phyloP scores from a whole-genome alignment of 2,888 invertebrate genomes.

The Orthosia cruda region DNA sequence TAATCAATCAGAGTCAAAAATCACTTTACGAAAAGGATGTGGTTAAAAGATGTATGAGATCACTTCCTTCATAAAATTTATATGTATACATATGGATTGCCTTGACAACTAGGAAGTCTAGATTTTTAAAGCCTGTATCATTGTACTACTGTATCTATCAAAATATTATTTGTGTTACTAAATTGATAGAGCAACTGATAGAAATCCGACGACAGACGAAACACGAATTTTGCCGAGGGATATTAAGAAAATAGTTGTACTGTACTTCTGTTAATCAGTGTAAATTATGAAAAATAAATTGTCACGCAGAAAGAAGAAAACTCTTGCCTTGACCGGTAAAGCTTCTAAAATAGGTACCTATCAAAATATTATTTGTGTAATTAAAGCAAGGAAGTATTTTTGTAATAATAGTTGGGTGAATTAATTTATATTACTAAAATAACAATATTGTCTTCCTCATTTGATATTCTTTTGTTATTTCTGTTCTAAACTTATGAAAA shows the following conservation, averaged over 20 bases:
- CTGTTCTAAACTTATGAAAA: not conserved
- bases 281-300: too few species aligned
- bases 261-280: too few species aligned
- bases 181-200: not conserved
- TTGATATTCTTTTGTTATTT: not conserved
- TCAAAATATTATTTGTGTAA: not conserved
- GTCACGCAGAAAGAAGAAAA: too few species aligned
- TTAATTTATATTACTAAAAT: too few species aligned
- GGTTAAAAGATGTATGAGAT: slow-evolving; percentile 27
- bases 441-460: not conserved
- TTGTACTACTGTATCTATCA: not conserved
- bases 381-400: not conserved
- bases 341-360: not conserved
- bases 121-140: not conserved
- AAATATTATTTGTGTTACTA: not conserved
- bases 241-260: too few species aligned
- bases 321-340: too few species aligned
- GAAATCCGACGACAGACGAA: too few species aligned
- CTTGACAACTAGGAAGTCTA: not conserved
- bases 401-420: not conserved
- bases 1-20: slow-evolving; percentile 44
- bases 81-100: not conserved
- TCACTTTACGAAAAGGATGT: slow-evolving; percentile 24
- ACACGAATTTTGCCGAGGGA: too few species aligned
- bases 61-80: slow-evolving; percentile 33